A percentile compares a stretch with the other conserved stretches of the same genome.
Conservation (phyloP, 53 echinoderm and acorn worm genomes). For the Holothuria scabra region DNA sequence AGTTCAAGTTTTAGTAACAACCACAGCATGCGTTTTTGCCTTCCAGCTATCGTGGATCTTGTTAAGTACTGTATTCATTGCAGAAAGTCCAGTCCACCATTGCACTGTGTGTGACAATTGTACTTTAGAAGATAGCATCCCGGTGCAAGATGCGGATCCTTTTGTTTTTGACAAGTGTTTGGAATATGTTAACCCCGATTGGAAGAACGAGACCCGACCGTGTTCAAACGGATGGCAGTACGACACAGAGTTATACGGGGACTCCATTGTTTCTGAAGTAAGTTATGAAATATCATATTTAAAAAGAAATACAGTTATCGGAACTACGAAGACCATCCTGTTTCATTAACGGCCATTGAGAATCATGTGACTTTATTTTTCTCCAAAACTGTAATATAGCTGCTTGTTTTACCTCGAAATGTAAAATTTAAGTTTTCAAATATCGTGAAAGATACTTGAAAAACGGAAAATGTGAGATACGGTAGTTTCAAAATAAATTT, state of each 20-base stretch:
- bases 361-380: too few relatives aligned
- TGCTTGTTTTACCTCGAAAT: too few relatives aligned
- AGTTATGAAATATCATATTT: too few relatives aligned
- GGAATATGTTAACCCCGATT: constrained; percentile 5
- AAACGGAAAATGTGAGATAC: too few relatives aligned
- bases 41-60: constrained; percentile 1
- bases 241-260: constrained; percentile 14
- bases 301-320: too few relatives aligned
- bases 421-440: too few relatives aligned
- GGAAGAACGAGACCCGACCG: background rate
- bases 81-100: constrained; percentile 12
- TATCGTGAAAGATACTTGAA: too few relatives aligned
- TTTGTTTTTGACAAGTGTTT: background rate
- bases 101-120: constrained; percentile 8
- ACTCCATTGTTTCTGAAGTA: constrained; percentile 28
- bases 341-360: too few relatives aligned
- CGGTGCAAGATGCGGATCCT: background rate
- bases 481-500: too few relatives aligned
- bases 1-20: background rate
- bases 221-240: constrained; percentile 35
- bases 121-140: background rate
- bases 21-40: background rate
- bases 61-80: constrained; percentile 26
- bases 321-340: too few relatives aligned
- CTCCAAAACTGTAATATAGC: too few relatives aligned